These are phyloP conservation scores for Myrmecobius fasciatus DNA, from an alignment of 2,113 vertebrate species.

Conservation along the genomic window DNA sequence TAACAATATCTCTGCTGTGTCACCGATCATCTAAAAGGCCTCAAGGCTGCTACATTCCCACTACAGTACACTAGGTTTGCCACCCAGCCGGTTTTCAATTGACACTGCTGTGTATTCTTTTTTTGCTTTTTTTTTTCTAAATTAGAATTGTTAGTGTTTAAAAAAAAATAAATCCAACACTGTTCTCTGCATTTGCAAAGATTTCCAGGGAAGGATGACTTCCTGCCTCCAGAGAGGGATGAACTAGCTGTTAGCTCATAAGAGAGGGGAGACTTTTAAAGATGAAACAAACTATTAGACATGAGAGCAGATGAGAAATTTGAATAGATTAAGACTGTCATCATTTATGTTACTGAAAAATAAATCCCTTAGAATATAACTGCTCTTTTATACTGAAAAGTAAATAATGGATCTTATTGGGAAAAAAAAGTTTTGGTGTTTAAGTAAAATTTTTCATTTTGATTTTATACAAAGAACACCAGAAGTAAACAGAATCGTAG, in stretches of 20 bases:
- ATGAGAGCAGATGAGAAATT: background rate
- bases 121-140: slow-evolving; percentile 58
- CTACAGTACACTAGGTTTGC: slow-evolving; percentile 65
- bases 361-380: background rate
- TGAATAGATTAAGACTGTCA: background rate
- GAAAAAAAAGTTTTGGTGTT: background rate
- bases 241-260: background rate
- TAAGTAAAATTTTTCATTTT: slow-evolving; percentile 44
- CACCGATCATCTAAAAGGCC: slow-evolving; percentile 83
- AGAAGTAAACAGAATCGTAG: background rate
- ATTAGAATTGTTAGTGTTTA: slow-evolving; percentile 59
- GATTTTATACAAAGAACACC: background rate
- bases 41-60: slow-evolving; percentile 76
- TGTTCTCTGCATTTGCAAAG: background rate
- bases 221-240: background rate
- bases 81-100: slow-evolving; percentile 83
- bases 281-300: background rate
- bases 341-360: background rate
- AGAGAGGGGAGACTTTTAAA: background rate
- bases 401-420: background rate
- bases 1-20: slow-evolving; percentile 83
- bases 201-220: background rate
- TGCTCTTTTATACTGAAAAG: background rate
- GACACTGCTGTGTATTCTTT: slow-evolving; percentile 71
- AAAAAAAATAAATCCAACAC: slow-evolving; percentile 51